Conservation (phyloP, 2,888 invertebrate genomes). For the Arrhopalites spinosus region DNA sequence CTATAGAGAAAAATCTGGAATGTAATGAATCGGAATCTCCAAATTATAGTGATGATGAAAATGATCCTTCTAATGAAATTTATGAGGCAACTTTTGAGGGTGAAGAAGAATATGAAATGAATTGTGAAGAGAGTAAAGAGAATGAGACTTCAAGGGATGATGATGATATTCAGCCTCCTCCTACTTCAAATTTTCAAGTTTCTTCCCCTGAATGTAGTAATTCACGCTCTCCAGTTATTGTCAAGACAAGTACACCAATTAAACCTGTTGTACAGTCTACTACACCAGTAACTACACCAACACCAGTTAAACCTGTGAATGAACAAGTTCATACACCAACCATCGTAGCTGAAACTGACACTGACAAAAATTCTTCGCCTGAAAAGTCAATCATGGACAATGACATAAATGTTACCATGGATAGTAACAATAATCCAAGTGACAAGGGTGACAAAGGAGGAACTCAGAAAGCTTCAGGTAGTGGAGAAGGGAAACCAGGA, state of each 20-base stretch:
- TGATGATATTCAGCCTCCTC: not conserved
- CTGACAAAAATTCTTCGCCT: too few relatives aligned
- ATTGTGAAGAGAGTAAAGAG: not conserved
- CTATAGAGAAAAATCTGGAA: conserved; percentile 8
- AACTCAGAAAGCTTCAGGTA: not conserved
- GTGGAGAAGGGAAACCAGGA: not conserved
- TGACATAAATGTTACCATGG: not conserved
- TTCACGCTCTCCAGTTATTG: not conserved
- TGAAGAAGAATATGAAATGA: not conserved
- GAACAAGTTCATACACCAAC: too few relatives aligned
- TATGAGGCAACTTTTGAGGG: not conserved
- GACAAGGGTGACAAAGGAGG: not conserved
- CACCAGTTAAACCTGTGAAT: not conserved
- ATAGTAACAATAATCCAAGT: not conserved
- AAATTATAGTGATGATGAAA: not conserved
- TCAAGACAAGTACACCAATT: not conserved
- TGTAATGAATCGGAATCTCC: not conserved
- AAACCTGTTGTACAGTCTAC: not conserved
- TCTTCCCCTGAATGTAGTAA: not conserved
- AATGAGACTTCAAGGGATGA: not conserved
- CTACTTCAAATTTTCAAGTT: not conserved
- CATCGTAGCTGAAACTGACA: too few relatives aligned
- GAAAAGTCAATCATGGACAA: not conserved
- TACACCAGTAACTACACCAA: not conserved
- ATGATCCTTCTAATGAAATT: not conserved